Evolutionary conservation across 1,140 invertebrate species (phyloP).

Genomic region (Eumeta japonica): DNA sequence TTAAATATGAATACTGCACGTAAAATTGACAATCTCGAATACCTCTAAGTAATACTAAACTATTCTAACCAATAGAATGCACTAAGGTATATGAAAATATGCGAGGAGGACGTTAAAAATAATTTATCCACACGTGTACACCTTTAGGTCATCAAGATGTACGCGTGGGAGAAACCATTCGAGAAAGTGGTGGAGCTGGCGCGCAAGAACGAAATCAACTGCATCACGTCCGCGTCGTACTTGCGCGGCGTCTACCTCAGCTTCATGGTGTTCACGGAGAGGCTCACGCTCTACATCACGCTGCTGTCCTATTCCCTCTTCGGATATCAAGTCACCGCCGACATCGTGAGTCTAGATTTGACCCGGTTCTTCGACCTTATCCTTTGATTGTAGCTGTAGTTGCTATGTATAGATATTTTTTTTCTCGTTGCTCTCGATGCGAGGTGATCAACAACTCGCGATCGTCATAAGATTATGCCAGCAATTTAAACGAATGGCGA

Average conservation of each 20-base stretch:
- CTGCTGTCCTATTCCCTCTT: constrained; percentile 68
- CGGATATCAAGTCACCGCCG: constrained; percentile 67
- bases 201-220: constrained; percentile 62
- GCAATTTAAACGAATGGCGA: too few species aligned
- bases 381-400: too few species aligned
- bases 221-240: constrained; percentile 68
- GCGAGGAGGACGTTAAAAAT: constrained; percentile 67
- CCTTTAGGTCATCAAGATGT: constrained; percentile 81
- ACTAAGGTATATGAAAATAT: too few species aligned
- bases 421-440: too few species aligned
- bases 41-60: too few species aligned
- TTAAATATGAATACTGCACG: too few species aligned
- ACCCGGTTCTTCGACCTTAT: not conserved
- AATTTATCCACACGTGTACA: constrained; percentile 2
- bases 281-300: constrained; percentile 72
- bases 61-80: too few species aligned
- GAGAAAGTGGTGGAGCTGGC: constrained; percentile 53
- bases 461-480: too few species aligned
- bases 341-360: constrained; percentile 59
- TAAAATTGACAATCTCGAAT: too few species aligned
- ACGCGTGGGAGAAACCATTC: constrained; percentile 85
- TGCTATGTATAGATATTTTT: too few species aligned
- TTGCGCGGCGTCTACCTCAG: constrained; percentile 70
- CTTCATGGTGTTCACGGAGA: constrained; percentile 70
- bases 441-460: too few species aligned